Base-by-base conservation (phyloP, 92 coral and sea anemone genomes). In the Parazoanthus atlanticus region DNA sequence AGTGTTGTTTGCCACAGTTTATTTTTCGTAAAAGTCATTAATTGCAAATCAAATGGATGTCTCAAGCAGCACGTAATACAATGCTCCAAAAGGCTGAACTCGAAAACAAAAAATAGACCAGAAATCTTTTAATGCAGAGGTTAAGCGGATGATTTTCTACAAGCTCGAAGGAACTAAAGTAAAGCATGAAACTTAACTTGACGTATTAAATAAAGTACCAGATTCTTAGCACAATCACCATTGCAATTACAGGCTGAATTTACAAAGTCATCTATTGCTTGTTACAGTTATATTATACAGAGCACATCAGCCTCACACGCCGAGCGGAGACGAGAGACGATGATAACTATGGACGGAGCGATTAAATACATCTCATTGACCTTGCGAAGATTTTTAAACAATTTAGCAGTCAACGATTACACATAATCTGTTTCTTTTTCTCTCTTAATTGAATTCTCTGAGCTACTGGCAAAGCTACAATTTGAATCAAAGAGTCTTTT, bases 31-130 rank as follows among this genome's bases (percentile, higher is more conserved):
- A 91, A 88, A 91, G 88, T 93, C 91, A 88, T 90, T 93, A 91
- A 93, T 91, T 93, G 91, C 88, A 93, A 93, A 93, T 91, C 95
- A 91, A 91, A 93, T 67, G 92, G 75, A 88, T 70, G 87, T 84
- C 87, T 84, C 87, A 84, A 84, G 74, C 78, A 70, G 78, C 40
- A n/a, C 28, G 78, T 49, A 69, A 84, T 70, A 84, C 87, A 84
- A 84, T 69, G 65, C 49, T 82, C 64, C 67, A 30, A 84, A 83
- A 28, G 76, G 64, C 74, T 84, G 74, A 84, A 82, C 75, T 82
- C 43, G 25, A 65, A 66, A 66, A 30, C 34, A 47, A 26, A 49
- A 70, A 65, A 34, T 66, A 64, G 2, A 47, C 66, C 21, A 47
- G 11, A 84, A 84, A 43, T 43, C 40, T 40, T 36, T 38, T 46